phyloP scores from a whole-genome alignment of 2,888 invertebrate species.

The Lasioglossum malachurum region DNA sequence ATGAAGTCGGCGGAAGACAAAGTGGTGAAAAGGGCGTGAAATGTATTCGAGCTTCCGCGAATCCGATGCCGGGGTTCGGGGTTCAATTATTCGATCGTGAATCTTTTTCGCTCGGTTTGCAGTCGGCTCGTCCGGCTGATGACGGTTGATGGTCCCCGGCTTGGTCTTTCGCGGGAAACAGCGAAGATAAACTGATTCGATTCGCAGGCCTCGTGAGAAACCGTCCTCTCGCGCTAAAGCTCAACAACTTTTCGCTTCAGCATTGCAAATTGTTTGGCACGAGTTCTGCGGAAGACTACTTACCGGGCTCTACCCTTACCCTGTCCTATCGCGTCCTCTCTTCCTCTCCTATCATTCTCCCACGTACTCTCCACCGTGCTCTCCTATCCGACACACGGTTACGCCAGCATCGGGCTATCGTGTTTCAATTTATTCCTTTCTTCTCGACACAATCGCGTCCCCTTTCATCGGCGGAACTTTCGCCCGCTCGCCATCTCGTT shows the following conservation, averaged over 20 bases:
- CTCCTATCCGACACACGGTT: conserved; percentile 48
- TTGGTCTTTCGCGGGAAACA: conserved; percentile 18
- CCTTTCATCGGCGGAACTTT: conserved; percentile 36
- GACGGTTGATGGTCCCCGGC: conserved; percentile 31
- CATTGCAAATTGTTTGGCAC: conserved; percentile 83
- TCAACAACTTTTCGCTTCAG: conserved; percentile 82
- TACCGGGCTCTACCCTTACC: conserved; percentile 30
- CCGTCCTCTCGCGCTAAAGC: conserved; percentile 66
- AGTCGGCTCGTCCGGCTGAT: conserved; percentile 46
- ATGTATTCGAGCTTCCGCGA: conserved; percentile 42
- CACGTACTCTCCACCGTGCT: neutral
- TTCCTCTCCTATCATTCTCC: neutral
- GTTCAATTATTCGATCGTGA: conserved; percentile 63
- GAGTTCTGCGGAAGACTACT: conserved; percentile 75
- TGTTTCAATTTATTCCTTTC: conserved; percentile 75
- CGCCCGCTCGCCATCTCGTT: conserved; percentile 18
- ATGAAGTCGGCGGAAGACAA: neutral
- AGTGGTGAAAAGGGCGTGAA: neutral
- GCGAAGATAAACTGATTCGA: conserved; percentile 55
- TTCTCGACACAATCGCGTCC: conserved; percentile 26
- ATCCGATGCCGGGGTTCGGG: conserved; percentile 21
- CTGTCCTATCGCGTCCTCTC: neutral
- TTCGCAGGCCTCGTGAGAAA: conserved; percentile 56
- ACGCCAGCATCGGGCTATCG: conserved; percentile 65
- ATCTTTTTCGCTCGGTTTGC: conserved; percentile 49